Base-by-base conservation (phyloP, 2,797 vertebrate species). In the Channallabes apus region DNA sequence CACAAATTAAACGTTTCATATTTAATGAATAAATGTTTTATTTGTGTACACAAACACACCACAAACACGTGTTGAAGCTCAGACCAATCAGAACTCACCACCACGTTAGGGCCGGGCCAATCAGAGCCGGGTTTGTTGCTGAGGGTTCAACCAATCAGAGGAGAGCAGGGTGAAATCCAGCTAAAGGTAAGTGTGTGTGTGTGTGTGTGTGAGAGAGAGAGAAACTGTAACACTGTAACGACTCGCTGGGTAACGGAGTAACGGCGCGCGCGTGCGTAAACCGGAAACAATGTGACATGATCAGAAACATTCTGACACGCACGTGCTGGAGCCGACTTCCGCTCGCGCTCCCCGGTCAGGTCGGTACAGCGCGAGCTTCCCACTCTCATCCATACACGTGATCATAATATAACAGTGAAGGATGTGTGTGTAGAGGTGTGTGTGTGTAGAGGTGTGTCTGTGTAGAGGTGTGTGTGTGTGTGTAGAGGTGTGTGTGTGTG, bases 281-380 rank as follows among this genome's bases (percentile, higher is more conserved):
- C 75, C 27, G 29, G n/a, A 58, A 76, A 32, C 7, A 6, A 58
- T 77, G 76, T 78, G 32, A 62, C 7, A 79, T 79, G 76, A 11
- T 62, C 22, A 85, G 6, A 41, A 51, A 18, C 90, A 89, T 24
- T 81, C 82, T 41, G 85, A 17, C 67, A 84, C 41, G 78, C 54
- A 88, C 78, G 65, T 79, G 85, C 87, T 86, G 80, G 90, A 90
- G 79, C 85, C 76, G 83, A 80, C 76, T 79, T 62, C 76, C 76
- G 76, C 32, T 79, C 32, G 15, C 22, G 76, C 76, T 29, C 29
- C 59, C 75, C 4, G 75, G 27, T 11, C 75, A 77, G 75, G 56
- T 59, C 32, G 9, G 75, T 61, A 14, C 18, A 58, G 56, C 56
- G 32, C 32, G 56, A 59, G 75, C 56, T 78, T 77, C 14, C 29